These are phyloP conservation scores for Gymnothorax reevesii DNA, from an alignment of 2,797 vertebrate species.

Conservation along the genomic window DNA sequence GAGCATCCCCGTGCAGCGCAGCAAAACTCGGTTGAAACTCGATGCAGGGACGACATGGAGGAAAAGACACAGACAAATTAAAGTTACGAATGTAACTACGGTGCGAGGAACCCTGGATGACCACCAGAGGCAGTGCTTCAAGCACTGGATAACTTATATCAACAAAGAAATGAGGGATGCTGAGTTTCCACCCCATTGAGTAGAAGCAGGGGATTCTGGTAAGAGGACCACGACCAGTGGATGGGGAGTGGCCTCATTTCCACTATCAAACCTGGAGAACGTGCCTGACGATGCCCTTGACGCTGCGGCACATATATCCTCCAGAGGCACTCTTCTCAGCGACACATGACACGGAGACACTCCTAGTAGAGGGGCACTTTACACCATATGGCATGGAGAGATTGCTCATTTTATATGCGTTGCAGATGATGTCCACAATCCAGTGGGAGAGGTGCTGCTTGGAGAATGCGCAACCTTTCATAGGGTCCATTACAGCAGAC, in stretches of 20 bases:
- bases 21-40: no score
- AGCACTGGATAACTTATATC: no score
- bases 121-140: no score
- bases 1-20: no score
- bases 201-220: no score
- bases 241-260: not conserved
- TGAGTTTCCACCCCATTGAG: no score
- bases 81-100: no score
- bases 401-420: not conserved
- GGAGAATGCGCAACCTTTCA: not conserved
- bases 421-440: not conserved
- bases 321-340: not conserved
- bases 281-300: not conserved
- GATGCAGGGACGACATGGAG: no score
- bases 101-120: no score
- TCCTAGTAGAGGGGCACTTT: not conserved
- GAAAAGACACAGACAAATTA: no score
- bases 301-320: not conserved
- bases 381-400: not conserved
- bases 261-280: not conserved
- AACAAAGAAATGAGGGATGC: no score
- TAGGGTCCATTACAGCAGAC: not conserved
- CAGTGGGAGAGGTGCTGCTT: not conserved
- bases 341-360: not conserved
- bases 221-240: no score